Base-by-base conservation (phyloP, 1,140 invertebrate species). In the Brachionus plicatilis region DNA sequence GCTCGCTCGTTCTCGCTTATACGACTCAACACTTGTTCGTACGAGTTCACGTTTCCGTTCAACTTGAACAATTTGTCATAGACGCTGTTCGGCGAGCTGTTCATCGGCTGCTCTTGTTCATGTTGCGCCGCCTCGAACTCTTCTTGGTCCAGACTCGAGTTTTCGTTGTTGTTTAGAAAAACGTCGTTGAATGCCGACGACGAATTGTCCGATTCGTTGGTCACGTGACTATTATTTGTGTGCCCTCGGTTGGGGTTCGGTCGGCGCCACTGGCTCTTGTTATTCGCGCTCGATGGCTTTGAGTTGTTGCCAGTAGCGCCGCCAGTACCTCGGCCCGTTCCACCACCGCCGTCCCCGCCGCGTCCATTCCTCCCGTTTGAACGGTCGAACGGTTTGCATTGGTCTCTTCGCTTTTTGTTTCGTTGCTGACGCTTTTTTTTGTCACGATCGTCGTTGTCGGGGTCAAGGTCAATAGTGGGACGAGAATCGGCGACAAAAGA, bases 131-230 rank as follows among this genome's bases (percentile, higher is more conserved):
- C 12, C 3, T 76, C 72, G 24, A 76, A 76, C 11, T 76, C 70
- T 6, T 75, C 72, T 33, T 76, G 72, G 43, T 76, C 79, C 0
- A 82, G 53, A 17, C 79, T 82, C 65, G 79, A 82, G 27, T 76
- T 37, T 37, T 37, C 33, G 20, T 76, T 45, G 20, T 68, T 82
- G 9, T 43, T 60, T 7, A 82, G 14, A 12, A 82, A 82, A 17
- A 82, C 79, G 11, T 82, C 79, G n/a, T 82, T 82, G 20, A 82
- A 66, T 29, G 29, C 53, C n/a, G 79, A 60, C 33, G 79, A 82
- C 5, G 4, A 6, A 7, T 82, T 53, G 27, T 82, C 79, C 5
- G 33, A 11, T 1, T 43, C 33, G 11, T 24, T 3, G 4, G 27
- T 14, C 27, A 37, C 14, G 17, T 82, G 24, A 45, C 8, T 5